Percentiles rank a stretch among this genome's conserved stretches.
These are phyloP conservation scores for Mylabris phalerata DNA, from an alignment of 1,140 invertebrate species.

Conservation along the genomic window DNA sequence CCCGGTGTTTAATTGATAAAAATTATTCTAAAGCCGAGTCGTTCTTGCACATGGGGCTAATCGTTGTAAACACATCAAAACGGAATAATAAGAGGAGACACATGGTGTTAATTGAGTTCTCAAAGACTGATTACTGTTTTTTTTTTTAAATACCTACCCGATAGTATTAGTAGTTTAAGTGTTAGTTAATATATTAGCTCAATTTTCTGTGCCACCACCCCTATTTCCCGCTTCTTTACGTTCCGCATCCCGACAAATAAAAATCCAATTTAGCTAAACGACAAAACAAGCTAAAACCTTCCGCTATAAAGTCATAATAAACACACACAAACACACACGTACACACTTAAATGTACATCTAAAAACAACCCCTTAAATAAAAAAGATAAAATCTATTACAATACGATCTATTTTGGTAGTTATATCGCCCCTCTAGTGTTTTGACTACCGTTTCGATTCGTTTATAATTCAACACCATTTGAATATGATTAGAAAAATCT, in stretches of 20 bases:
- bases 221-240: too few species aligned
- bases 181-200: too few species aligned
- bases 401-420: neutral
- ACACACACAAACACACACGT: conserved; percentile 12
- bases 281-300: conserved; percentile 30
- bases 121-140: too few species aligned
- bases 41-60: conserved; percentile 5
- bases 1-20: conserved; percentile 12
- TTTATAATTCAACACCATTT: too few species aligned
- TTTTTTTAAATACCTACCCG: too few species aligned
- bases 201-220: too few species aligned
- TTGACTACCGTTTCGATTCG: conserved; percentile 25
- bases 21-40: neutral
- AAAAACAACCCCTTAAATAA: conserved; percentile 31
- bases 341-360: conserved; percentile 5
- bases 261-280: conserved; percentile 37
- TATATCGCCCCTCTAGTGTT: conserved; percentile 11
- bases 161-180: too few species aligned
- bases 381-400: conserved; percentile 25
- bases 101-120: neutral
- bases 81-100: neutral
- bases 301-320: conserved; percentile 36
- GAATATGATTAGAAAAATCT: too few species aligned
- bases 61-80: neutral
- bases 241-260: conserved; percentile 26